Conservation (phyloP, 2,113 vertebrate genomes). For the Chitala chitala region DNA sequence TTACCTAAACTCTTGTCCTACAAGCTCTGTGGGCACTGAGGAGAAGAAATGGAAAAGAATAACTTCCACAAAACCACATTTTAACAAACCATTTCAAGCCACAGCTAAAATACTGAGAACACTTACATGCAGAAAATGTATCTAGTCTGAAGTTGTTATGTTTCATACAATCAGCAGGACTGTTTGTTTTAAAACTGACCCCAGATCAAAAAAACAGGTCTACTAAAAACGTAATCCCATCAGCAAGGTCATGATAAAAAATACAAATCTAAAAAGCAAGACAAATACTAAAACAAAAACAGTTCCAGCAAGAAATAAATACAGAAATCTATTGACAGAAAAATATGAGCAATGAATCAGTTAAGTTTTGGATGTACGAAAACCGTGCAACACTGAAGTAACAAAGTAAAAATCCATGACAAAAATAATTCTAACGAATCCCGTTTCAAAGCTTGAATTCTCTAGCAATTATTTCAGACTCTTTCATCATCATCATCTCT, state of each 20-base stretch:
- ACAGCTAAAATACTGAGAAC: background rate
- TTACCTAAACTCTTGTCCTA: constrained; percentile 93
- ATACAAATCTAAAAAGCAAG: background rate
- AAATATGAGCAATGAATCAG: constrained; percentile 10
- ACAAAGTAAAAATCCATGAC: background rate
- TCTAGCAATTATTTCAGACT: constrained; percentile 16
- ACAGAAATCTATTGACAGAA: background rate
- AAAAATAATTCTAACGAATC: background rate
- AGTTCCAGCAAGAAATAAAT: no score
- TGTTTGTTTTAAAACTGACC: background rate
- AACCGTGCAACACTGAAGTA: background rate
- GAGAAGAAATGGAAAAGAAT: constrained; percentile 33
- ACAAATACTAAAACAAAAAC: background rate
- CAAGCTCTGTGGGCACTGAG: constrained; percentile 72
- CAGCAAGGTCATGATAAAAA: no score
- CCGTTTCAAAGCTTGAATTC: background rate
- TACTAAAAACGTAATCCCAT: no score
- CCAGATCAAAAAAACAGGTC: no score
- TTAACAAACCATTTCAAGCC: background rate
- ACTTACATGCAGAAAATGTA: background rate
- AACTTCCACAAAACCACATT: background rate
- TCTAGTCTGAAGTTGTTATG: no score
- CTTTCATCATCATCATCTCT: constrained; percentile 19
- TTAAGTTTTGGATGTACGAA: background rate
- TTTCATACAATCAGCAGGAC: constrained; percentile 38